phyloP scores from a whole-genome alignment of 2,113 vertebrate species.

The Piliocolobus tephrosceles region DNA sequence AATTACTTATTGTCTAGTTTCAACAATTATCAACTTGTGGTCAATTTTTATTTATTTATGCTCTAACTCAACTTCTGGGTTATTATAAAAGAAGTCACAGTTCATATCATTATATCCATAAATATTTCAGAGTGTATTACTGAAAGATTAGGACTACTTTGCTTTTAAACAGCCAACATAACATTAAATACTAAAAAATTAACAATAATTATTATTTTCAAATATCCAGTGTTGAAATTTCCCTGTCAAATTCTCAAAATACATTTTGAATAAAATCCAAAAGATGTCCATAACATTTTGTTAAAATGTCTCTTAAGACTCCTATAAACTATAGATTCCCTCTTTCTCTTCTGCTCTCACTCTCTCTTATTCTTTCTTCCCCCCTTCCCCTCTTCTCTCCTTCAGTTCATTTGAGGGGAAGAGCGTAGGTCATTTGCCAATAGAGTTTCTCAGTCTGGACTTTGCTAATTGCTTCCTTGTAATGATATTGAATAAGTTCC shows the following conservation, averaged over 20 bases:
- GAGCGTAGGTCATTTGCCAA: background rate
- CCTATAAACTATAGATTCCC: background rate
- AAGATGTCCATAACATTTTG: background rate
- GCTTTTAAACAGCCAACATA: background rate
- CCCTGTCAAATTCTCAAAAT: background rate
- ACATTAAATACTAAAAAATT: background rate
- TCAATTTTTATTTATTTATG: constrained; percentile 8
- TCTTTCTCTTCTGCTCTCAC: background rate
- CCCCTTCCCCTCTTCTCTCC: background rate
- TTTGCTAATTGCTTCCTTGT: background rate
- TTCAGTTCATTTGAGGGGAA: background rate
- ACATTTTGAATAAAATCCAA: background rate
- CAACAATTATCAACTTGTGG: background rate
- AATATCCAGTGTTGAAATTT: background rate
- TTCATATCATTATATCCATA: background rate
- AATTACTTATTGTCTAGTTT: background rate
- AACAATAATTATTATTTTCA: background rate
- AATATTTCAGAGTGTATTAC: background rate
- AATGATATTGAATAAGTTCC: background rate
- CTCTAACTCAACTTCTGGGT: background rate
- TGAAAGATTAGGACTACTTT: constrained; percentile 28
- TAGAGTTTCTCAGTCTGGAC: background rate
- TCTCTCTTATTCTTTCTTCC: background rate
- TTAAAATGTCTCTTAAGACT: background rate
- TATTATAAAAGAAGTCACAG: background rate